Base-by-base conservation (phyloP, 1,140 invertebrate species). In the Piezodorus guildinii region DNA sequence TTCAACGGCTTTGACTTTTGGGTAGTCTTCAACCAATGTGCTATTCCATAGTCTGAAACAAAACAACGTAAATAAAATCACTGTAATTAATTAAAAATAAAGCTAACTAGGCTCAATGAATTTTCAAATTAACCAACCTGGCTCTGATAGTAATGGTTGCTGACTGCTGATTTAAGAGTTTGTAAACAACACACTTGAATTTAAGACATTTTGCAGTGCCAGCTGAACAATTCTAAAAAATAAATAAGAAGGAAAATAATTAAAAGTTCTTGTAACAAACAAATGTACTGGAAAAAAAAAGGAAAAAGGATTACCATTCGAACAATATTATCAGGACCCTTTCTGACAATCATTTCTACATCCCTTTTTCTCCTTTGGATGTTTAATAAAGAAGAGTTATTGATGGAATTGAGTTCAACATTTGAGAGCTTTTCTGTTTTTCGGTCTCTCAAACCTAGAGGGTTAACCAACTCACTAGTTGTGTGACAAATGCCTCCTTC, bases 1-100 rank as follows among this genome's bases (percentile, higher is more conserved):
- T 68, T 81, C 81, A 0, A 95, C 90, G 51, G 82, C 80, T 72
- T 91, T 85, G n/a, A 92, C 88, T 54, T 84, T 79, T 0, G 87
- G 85, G 75, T 92, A 94, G 73, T 94, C 88, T 72, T 90, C 86
- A 1, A 91, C 85, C 15, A 96, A 76, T 0, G 92, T 95, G 1
- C 87, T 84, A 78, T 94, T 95, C 92, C 92, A 96, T 9, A 96
- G 77, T 59, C 89, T 81, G 52, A 62, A 71, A 69, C 54, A 62
- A 62, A 52, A 67, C 43, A 59, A 59, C 30, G 21, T 19, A 62
- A 16, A 49, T n/a, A n/a, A 62, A 43, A 64, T 62, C 8, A 62
- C 27, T 25, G 23, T 19, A 51, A 4, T 30, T 8, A 4, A 30
- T 30, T 30, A 30, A 30, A n/a, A 30, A 30, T 30, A 30, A 30